Evolutionary conservation across 2,888 invertebrate species (phyloP), one percentile per base, ranked within the genome.

Genomic region (Zaprionus obscuricornis): DNA sequence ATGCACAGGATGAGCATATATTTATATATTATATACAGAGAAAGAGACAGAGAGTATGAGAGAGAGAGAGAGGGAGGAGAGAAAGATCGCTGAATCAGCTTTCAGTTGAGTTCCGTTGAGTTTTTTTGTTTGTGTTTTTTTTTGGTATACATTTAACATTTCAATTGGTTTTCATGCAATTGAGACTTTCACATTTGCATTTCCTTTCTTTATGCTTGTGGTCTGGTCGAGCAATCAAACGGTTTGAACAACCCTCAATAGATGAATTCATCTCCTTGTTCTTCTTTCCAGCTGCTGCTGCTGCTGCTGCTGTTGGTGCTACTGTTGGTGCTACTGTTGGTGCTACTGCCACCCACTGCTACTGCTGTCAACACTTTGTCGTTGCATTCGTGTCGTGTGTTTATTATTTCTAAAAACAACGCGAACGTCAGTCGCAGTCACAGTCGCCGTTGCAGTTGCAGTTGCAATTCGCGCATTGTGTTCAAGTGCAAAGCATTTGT

Each of bases 401-500:
- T n/a, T 45, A 29, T 49, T 52, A 26, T 58, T 42, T 54, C 71
- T 68, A 57, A 74, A 66, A 69, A 67, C 67, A 82, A 66, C 37
- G 62, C 42, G 26, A 29, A 37, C 37, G 54, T 46, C 29, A 34
- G 26, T 45, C 59, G 50, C 42, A 29, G 27, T 37, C 37, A 6
- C 16, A 42, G 51, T 55, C 40, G 63, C n/a, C n/a, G n/a, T n/a
- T n/a, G n/a, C n/a, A 33, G 8, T n/a, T 13, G 34, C 34, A 33
- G 4, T n/a, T n/a, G n/a, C n/a, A n/a, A 37, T 22, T 31, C 27
- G 34, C 33, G 18, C 50, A 43, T 37, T 52, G 22, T 46, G 55
- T 64, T 69, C 55, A 67, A 83, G 84, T 84, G 81, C 66, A 66
- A 76, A 78, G 77, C 85, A 67, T 81, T 81, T 79, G 81, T 59